A percentile compares a stretch with the other conserved stretches of the same genome.
phyloP scores from a whole-genome alignment of 2,797 vertebrate species.

The Hybognathus amarus region DNA sequence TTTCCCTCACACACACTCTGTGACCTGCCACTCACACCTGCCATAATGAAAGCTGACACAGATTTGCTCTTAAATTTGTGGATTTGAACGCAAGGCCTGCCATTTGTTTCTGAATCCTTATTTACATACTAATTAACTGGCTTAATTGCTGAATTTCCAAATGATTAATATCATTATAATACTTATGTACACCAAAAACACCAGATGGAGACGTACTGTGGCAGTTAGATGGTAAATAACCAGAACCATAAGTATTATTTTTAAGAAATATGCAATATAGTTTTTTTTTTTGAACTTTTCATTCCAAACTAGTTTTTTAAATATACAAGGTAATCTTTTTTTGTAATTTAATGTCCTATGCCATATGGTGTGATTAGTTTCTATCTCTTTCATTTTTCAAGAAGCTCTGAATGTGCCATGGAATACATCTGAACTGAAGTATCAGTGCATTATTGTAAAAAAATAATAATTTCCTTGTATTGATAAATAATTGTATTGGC shows the following conservation, averaged over 20 bases:
- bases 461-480: background rate
- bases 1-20: conserved; percentile 45
- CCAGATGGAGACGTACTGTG: conserved; percentile 30
- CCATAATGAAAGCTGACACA: conserved; percentile 66
- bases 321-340: background rate
- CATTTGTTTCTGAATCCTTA: conserved; percentile 59
- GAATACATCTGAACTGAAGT: background rate
- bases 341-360: background rate
- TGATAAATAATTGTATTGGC: background rate
- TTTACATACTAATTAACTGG: conserved; percentile 67
- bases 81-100: conserved; percentile 55
- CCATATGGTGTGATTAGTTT: background rate
- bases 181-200: conserved; percentile 50
- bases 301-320: background rate
- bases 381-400: background rate
- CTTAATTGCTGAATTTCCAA: conserved; percentile 63
- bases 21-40: conserved; percentile 53
- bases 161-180: conserved; percentile 62
- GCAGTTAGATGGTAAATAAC: conserved; percentile 4
- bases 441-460: background rate
- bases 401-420: background rate
- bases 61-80: conserved; percentile 65
- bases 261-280: background rate
- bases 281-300: background rate
- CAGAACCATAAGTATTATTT: conserved; percentile 22